Percentiles rank a stretch among this genome's conserved stretches.
These are phyloP conservation scores for Diplazon laetatorius DNA, from an alignment of 2,888 invertebrate genomes.

Conservation along the genomic window DNA sequence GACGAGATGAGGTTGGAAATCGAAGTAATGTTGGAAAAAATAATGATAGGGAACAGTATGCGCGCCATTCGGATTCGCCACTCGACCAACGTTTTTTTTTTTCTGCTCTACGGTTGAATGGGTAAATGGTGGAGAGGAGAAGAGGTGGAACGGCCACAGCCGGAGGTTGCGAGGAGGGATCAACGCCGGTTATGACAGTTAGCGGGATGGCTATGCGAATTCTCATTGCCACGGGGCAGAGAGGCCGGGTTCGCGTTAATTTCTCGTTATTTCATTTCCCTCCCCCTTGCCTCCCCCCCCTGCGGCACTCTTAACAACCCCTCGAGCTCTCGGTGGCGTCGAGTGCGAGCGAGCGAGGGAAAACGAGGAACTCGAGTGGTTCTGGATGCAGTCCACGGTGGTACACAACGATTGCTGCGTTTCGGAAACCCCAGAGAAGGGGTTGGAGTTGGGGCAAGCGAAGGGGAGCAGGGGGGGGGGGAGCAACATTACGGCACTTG, in stretches of 20 bases:
- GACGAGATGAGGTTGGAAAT: too few relatives aligned
- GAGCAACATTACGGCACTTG: slow-evolving; percentile 58
- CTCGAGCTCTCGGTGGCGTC: slow-evolving; percentile 27
- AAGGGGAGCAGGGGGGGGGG: slow-evolving; percentile 48
- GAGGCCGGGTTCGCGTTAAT: slow-evolving; percentile 53
- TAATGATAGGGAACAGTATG: too few relatives aligned
- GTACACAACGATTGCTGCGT: slow-evolving; percentile 29
- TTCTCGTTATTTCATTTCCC: slow-evolving; percentile 48
- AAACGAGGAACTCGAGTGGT: slow-evolving; percentile 43
- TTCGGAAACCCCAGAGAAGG: too few relatives aligned
- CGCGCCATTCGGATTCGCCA: too few relatives aligned
- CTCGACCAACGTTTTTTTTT: too few relatives aligned
- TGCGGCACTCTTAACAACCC: slow-evolving; percentile 36
- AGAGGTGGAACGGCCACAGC: slow-evolving; percentile 11
- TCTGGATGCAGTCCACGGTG: slow-evolving; percentile 27
- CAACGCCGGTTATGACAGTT: slow-evolving; percentile 45
- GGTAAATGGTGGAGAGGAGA: slow-evolving; percentile 18
- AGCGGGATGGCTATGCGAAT: slow-evolving; percentile 41
- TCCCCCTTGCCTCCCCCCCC: too few relatives aligned
- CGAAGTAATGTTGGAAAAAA: too few relatives aligned
- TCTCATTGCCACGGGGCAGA: too few relatives aligned
- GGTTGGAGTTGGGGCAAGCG: too few relatives aligned
- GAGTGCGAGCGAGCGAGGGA: slow-evolving; percentile 7
- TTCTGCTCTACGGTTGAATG: too few relatives aligned
- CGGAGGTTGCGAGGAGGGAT: slow-evolving; percentile 1